These are phyloP conservation scores for Andricus quercusramuli DNA, from an alignment of 2,888 invertebrate species.

Conservation along the genomic window DNA sequence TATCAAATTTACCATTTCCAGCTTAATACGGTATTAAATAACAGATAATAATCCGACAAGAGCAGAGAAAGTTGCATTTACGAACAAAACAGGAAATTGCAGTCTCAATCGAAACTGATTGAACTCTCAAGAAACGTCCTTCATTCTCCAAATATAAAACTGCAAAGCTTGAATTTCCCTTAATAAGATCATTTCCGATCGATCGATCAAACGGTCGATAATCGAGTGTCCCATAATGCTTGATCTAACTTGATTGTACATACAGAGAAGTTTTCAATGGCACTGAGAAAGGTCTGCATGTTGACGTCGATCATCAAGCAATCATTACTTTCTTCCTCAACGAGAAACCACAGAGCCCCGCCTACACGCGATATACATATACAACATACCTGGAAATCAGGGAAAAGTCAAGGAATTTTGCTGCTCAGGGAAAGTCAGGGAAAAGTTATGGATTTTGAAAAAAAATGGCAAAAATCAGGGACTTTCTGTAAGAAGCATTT, in stretches of 20 bases:
- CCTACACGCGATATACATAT: constrained; percentile 16
- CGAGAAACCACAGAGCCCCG: neutral
- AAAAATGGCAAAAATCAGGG: too few species aligned
- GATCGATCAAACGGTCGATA: constrained; percentile 17
- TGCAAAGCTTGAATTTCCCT: constrained; percentile 22
- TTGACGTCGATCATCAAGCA: constrained; percentile 14
- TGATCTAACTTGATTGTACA: neutral
- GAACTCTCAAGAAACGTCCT: constrained; percentile 13
- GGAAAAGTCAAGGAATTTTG: too few species aligned
- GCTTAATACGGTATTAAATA: constrained; percentile 15
- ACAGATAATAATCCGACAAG: constrained; percentile 21
- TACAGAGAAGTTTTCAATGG: neutral
- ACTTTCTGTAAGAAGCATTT: too few species aligned
- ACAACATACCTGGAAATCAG: too few species aligned
- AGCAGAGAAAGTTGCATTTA: constrained; percentile 29
- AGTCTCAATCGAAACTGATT: constrained; percentile 20
- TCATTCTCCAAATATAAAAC: constrained; percentile 12
- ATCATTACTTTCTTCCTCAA: constrained; percentile 26
- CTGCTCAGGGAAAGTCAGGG: too few species aligned
- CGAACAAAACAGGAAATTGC: constrained; percentile 30
- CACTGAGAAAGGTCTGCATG: neutral
- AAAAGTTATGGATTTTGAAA: too few species aligned
- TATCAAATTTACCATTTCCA: constrained; percentile 19
- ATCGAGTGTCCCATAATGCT: constrained; percentile 9
- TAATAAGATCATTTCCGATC: constrained; percentile 20